Percentiles rank a stretch among this genome's conserved stretches.
Conservation (phyloP, 2,113 vertebrate species). For the Nannobrachium achirus region DNA sequence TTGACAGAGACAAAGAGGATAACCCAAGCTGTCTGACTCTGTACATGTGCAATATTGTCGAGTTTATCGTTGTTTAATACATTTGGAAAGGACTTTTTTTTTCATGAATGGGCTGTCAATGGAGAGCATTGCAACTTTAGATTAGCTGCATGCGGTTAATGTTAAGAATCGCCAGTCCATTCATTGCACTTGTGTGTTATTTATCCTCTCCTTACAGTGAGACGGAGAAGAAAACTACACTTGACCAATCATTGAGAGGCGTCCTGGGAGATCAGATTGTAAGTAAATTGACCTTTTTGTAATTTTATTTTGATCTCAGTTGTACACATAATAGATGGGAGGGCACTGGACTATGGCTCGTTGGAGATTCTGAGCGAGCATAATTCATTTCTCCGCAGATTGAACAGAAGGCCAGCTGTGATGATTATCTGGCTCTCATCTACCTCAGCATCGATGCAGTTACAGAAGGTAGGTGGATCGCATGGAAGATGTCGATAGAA, state of each 20-base stretch:
- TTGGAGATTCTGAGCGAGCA: neutral
- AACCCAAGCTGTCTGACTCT: too few relatives aligned
- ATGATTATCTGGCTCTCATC: conserved; percentile 93
- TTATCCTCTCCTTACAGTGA: conserved; percentile 82
- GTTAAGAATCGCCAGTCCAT: too few relatives aligned
- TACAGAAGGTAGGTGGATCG: conserved; percentile 85
- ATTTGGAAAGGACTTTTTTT: too few relatives aligned
- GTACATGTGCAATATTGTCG: too few relatives aligned
- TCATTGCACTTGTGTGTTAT: neutral
- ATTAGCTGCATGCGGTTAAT: too few relatives aligned
- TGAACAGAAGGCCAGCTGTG: conserved; percentile 85
- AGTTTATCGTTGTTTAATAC: too few relatives aligned
- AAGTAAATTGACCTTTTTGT: conserved; percentile 56
- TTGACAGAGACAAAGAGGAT: too few relatives aligned
- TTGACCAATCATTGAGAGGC: conserved; percentile 93
- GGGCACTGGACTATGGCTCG: too few relatives aligned
- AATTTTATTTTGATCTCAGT: too few relatives aligned
- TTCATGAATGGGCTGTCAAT: too few relatives aligned
- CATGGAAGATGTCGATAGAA: too few relatives aligned
- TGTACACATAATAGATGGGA: neutral
- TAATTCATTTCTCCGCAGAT: conserved; percentile 70
- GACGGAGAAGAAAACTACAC: conserved; percentile 93
- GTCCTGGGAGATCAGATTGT: conserved; percentile 96
- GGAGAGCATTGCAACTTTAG: too few relatives aligned
- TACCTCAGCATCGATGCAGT: conserved; percentile 93